These are phyloP conservation scores for Anastrepha ludens DNA, from an alignment of 1,140 invertebrate species.

Conservation along the genomic window DNA sequence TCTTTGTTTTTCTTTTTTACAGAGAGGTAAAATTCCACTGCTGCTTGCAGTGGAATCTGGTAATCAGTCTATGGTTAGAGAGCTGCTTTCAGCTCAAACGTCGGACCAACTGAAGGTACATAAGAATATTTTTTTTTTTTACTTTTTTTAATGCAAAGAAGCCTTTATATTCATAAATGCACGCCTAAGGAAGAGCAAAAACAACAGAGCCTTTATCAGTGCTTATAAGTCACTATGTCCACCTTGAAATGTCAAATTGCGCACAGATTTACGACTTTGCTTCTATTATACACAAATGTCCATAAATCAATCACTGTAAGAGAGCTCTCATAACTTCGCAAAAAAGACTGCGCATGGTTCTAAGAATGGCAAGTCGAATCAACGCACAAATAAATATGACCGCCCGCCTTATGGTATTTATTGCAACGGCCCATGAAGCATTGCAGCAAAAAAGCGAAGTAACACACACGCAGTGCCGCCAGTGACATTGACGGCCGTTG, in stretches of 20 bases:
- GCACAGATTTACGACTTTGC: background rate
- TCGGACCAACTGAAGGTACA: slow-evolving; percentile 84
- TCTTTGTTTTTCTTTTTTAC: slow-evolving; percentile 61
- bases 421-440: background rate
- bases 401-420: background rate
- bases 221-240: background rate
- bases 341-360: background rate
- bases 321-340: background rate
- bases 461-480: slow-evolving; percentile 33
- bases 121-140: background rate
- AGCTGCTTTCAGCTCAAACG: slow-evolving; percentile 89
- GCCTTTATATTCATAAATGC: no score
- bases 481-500: slow-evolving; percentile 43
- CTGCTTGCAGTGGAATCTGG: slow-evolving; percentile 94
- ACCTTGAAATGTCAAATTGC: slow-evolving; percentile 22
- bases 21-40: slow-evolving; percentile 95
- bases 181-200: no score
- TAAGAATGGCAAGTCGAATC: background rate
- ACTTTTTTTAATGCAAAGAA: no score
- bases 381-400: background rate
- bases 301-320: background rate
- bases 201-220: background rate
- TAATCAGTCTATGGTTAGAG: slow-evolving; percentile 93
- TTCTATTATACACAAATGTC: no score
- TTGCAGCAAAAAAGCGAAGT: background rate